Base-by-base conservation (phyloP, 2,888 invertebrate species). In the Cheilosia impressa region DNA sequence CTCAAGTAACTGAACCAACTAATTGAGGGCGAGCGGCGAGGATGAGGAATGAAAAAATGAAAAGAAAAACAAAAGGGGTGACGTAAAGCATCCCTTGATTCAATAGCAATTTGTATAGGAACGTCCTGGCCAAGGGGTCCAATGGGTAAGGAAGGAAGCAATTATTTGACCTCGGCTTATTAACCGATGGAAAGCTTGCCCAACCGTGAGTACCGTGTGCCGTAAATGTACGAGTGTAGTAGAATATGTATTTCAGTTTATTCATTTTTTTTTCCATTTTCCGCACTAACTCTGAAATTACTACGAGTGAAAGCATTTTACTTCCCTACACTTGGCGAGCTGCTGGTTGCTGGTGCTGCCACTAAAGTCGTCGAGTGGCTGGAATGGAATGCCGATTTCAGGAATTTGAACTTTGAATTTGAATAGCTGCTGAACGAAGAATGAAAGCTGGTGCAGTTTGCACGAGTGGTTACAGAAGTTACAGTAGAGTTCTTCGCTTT, bases 141-240 rank as follows among this genome's bases (percentile, higher is more conserved):
- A 72, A 27, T 66, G 60, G 66, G 62, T 52, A 57, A 72, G 85
- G 81, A 87, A 87, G 87, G 82, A 87, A 73, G 69, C 81, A 87
- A 87, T 87, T 87, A 82, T 81, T 77, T 81, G 81, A 87, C 87
- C 87, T 77, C 77, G 87, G 77, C 73, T 82, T 87, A 87, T 87
- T 87, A 82, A 87, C 87, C 87, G 87, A 73, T 78, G 81, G 77
- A 82, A 81, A 81, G 77, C 81, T 78, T 85, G 80, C 72, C 80
- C 77, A 80, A 77, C 71, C 80, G 58, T 77, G 50, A 72, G 76
- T 65, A 69, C 62, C 58, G 24, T 60, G 24, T 55, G 41, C 69
- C 34, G 68, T 69, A 69, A 63, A 65, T 73, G 63, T 22, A 31
- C 43, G 41, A 55, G 38, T 27, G 7, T 6, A 6, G 27, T 27